Evolutionary conservation across 2,888 invertebrate genomes (phyloP).

Genomic region (Bhutanitis thaidina): DNA sequence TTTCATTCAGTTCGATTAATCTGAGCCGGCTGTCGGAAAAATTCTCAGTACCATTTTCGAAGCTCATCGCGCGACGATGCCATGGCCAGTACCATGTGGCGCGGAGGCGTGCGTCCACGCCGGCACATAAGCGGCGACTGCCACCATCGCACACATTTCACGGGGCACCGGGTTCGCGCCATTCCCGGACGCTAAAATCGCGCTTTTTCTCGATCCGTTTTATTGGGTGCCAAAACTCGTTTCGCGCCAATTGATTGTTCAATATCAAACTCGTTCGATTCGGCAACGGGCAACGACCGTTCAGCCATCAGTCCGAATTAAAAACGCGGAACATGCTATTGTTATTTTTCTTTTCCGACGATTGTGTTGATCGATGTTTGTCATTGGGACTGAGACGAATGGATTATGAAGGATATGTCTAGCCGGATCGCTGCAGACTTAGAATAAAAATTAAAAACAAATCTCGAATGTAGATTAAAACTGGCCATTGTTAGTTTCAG

Average conservation of each 20-base stretch:
- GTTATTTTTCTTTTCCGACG: conserved; percentile 4
- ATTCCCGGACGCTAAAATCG: conserved; percentile 33
- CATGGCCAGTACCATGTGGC: conserved; percentile 17
- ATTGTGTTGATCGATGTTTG: conserved; percentile 2
- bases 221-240: conserved; percentile 35
- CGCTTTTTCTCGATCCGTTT: conserved; percentile 31
- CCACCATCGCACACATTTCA: conserved; percentile 21
- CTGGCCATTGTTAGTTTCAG: too few species aligned
- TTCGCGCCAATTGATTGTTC: conserved; percentile 22
- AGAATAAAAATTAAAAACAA: too few species aligned
- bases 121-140: conserved; percentile 48
- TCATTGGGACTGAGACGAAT: neutral
- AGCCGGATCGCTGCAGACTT: too few species aligned
- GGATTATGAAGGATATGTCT: too few species aligned
- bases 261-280: conserved; percentile 11
- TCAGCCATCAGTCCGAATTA: conserved; percentile 9
- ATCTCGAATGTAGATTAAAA: too few species aligned
- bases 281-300: conserved; percentile 13
- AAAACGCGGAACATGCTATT: conserved; percentile 4
- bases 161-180: conserved; percentile 31
- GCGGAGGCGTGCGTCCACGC: conserved; percentile 27
- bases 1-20: neutral
- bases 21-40: neutral
- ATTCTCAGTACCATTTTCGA: neutral
- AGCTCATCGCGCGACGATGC: conserved; percentile 1